Percentiles rank a stretch among this genome's conserved stretches.
These are phyloP conservation scores for Popillia japonica DNA, from an alignment of 1,140 invertebrate genomes.

Conservation along the genomic window DNA sequence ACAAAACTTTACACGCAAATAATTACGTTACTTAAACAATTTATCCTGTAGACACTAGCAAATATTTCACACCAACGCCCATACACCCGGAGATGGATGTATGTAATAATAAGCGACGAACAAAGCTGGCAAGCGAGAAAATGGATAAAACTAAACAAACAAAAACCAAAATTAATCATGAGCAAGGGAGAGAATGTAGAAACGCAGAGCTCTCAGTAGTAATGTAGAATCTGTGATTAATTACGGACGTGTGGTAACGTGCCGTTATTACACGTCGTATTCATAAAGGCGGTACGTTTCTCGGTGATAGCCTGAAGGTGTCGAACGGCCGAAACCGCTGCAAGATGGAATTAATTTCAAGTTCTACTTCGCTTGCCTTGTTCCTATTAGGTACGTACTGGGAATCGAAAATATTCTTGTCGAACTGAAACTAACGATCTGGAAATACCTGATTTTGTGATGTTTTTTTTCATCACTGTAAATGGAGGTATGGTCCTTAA, in stretches of 20 bases:
- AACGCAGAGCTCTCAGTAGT: not conserved
- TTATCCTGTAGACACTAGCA: not conserved
- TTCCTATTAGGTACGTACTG: not conserved
- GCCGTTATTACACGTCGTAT: not conserved
- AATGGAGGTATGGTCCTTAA: too few species aligned
- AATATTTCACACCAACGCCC: not conserved
- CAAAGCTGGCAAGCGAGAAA: not conserved
- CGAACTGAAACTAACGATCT: not conserved
- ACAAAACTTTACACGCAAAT: too few species aligned
- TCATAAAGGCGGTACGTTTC: slow-evolving; percentile 4
- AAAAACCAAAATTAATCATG: not conserved
- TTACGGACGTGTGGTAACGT: not conserved
- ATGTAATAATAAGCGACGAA: not conserved
- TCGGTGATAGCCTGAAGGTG: not conserved
- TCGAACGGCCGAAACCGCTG: not conserved
- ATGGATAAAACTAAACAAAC: slow-evolving; percentile 4
- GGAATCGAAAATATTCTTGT: not conserved
- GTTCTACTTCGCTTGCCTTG: not conserved
- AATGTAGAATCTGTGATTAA: not conserved
- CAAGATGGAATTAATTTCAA: not conserved
- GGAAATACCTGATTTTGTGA: not conserved
- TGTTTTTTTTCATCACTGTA: too few species aligned
- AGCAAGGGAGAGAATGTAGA: not conserved
- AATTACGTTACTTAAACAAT: not conserved
- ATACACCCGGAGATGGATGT: not conserved